A percentile compares a stretch with the other conserved stretches of the same genome.
These are phyloP conservation scores for Enoplolaimus lenunculus DNA, from an alignment of 2,888 invertebrate genomes.

Conservation along the genomic window DNA sequence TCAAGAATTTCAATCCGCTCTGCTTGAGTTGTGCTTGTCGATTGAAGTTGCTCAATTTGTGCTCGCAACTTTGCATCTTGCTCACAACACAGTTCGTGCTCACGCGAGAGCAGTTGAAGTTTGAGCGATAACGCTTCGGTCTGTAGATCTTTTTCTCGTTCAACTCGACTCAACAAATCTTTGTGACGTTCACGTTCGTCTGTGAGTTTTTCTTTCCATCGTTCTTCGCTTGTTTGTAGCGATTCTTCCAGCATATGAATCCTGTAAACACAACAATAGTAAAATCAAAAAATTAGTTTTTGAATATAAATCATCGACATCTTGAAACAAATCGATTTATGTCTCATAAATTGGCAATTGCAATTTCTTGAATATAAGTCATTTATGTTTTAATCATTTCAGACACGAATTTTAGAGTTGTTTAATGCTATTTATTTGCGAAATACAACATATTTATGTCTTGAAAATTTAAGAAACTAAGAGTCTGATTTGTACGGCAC, in stretches of 20 bases:
- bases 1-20: slow-evolving; percentile 16
- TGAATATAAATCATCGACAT: not conserved
- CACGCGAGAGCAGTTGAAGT: not conserved
- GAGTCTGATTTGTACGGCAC: too few relatives aligned
- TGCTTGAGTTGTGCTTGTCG: not conserved
- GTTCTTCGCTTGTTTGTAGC: slow-evolving; percentile 16
- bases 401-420: too few relatives aligned
- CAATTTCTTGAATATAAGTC: too few relatives aligned
- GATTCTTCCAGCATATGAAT: slow-evolving; percentile 14
- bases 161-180: slow-evolving; percentile 29
- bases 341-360: too few relatives aligned
- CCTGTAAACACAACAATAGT: not conserved
- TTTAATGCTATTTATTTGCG: too few relatives aligned
- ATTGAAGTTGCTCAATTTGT: not conserved
- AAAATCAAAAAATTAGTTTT: not conserved
- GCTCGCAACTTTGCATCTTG: not conserved
- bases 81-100: not conserved
- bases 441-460: too few relatives aligned
- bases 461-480: too few relatives aligned
- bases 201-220: slow-evolving; percentile 31
- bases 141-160: slow-evolving; percentile 26
- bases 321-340: not conserved
- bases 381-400: too few relatives aligned
- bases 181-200: slow-evolving; percentile 31
- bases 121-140: slow-evolving; percentile 11